Conservation (phyloP, 2,797 vertebrate species). For the Acrocephalus scirpaceus region DNA sequence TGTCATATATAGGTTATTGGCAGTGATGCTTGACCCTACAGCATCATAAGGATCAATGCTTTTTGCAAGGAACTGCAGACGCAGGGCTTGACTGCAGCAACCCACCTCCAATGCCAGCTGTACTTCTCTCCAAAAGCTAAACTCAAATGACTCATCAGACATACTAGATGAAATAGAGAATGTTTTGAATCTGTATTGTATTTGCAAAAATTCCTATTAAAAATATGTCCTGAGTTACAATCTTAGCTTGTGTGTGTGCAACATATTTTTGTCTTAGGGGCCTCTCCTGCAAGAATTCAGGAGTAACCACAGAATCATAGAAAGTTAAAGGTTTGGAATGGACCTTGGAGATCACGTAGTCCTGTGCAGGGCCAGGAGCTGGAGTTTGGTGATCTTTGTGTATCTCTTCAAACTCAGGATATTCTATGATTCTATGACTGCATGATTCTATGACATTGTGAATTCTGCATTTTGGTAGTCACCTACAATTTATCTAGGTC, state of each 20-base stretch:
- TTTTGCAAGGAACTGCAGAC: not conserved
- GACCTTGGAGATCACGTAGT: not conserved
- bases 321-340: not conserved
- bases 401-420: not conserved
- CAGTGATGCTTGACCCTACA: not conserved
- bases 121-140: not conserved
- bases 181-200: not conserved
- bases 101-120: not conserved
- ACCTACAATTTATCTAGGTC: not conserved
- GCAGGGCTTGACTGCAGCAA: not conserved
- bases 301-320: not conserved
- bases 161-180: not conserved
- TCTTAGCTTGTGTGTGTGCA: not conserved
- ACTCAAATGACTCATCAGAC: not conserved
- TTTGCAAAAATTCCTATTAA: not conserved
- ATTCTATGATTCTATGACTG: not conserved
- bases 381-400: not conserved
- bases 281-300: not conserved
- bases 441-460: not conserved
- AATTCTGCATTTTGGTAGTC: not conserved
- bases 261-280: fast-evolving
- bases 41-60: not conserved
- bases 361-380: not conserved
- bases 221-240: not conserved
- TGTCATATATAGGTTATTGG: not conserved